Evolutionary conservation across 2,113 vertebrate genomes (phyloP).

Genomic region (Fregata magnificens): DNA sequence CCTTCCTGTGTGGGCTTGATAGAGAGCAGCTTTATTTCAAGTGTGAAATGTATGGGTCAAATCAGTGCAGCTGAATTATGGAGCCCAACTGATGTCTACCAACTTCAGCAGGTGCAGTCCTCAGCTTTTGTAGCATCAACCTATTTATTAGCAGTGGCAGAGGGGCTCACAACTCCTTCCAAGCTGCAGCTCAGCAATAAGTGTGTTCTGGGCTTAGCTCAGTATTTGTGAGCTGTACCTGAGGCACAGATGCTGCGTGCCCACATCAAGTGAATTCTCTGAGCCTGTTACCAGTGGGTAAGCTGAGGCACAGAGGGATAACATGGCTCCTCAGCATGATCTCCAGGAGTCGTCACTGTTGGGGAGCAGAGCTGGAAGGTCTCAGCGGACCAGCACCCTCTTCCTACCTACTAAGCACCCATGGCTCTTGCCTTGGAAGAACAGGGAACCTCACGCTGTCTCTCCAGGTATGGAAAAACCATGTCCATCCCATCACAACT

Average conservation of each 20-base stretch:
- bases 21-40: not conserved
- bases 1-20: not conserved
- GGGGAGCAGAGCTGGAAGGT: not conserved
- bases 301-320: not conserved
- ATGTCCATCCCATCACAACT: not conserved
- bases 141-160: not conserved
- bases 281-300: not conserved
- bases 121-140: not conserved
- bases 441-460: not conserved
- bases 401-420: not conserved
- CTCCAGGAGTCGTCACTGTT: not conserved
- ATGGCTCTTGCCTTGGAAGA: not conserved
- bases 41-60: not conserved
- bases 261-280: not conserved
- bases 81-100: not conserved
- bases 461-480: not conserved
- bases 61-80: not conserved
- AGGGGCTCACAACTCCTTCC: not conserved
- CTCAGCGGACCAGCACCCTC: not conserved
- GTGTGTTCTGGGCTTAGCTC: not conserved
- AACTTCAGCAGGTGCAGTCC: not conserved
- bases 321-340: fast-evolving
- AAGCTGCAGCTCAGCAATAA: not conserved
- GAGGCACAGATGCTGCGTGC: not conserved
- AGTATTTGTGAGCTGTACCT: not conserved